Percentiles rank a stretch among this genome's conserved stretches.
Conservation (phyloP, 64 coral and sea anemone genomes). For the Catalaphyllia jardinei region DNA sequence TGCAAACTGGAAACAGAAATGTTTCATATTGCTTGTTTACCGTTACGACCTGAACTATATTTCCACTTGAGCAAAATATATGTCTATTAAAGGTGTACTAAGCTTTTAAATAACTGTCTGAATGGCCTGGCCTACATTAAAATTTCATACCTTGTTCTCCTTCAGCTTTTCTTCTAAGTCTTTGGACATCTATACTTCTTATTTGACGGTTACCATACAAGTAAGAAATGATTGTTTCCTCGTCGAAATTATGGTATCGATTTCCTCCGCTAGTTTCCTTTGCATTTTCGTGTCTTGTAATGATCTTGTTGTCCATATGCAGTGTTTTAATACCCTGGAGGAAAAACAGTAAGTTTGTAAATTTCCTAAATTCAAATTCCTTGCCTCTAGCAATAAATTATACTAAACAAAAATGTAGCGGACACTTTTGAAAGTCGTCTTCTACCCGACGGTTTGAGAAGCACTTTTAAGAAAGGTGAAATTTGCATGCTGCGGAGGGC, state of each 20-base stretch:
- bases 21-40: not conserved
- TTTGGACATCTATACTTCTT: slow-evolving; percentile 12
- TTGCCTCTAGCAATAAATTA: no score
- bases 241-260: not conserved
- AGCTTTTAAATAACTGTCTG: not conserved
- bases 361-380: no score
- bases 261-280: not conserved
- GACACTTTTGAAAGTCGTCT: no score
- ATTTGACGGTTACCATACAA: not conserved
- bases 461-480: no score
- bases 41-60: not conserved
- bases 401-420: no score
- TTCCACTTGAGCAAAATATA: no score
- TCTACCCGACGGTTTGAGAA: no score
- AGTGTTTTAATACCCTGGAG: not conserved
- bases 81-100: no score
- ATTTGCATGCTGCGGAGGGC: no score
- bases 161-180: slow-evolving; percentile 9
- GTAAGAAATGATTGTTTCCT: slow-evolving; percentile 3
- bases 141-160: slow-evolving; percentile 17
- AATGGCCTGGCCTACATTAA: not conserved
- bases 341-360: not conserved
- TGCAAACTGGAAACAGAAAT: not conserved
- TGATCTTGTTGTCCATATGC: not conserved
- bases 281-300: not conserved